phyloP scores from a whole-genome alignment of 1,140 invertebrate species.

The Conus betulinus region DNA sequence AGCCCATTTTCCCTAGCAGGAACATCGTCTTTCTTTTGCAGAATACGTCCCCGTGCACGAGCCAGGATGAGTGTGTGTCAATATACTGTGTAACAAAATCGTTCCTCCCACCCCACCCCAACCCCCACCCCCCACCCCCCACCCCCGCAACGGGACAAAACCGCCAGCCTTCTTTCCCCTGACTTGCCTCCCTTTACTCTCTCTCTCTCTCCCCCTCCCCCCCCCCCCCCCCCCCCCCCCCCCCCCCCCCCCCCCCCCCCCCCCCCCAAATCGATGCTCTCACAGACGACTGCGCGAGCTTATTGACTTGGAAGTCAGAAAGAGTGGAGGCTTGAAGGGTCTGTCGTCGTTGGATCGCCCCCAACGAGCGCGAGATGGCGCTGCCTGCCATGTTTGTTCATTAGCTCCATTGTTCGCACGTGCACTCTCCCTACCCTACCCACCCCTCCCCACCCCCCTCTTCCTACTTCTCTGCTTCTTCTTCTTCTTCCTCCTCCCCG shows the following conservation, averaged over 20 bases:
- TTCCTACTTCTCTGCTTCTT: too few relatives aligned
- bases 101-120: background rate
- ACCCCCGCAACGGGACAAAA: background rate
- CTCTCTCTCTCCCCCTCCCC: background rate
- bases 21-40: background rate
- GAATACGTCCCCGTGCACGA: background rate
- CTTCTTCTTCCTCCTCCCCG: too few relatives aligned
- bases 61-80: background rate
- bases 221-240: background rate
- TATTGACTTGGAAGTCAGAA: slow-evolving; percentile 1
- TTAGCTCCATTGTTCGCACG: slow-evolving; percentile 5
- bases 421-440: background rate
- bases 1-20: background rate
- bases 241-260: background rate
- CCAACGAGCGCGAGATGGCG: background rate
- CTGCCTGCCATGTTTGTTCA: slow-evolving; percentile 10
- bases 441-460: too few relatives aligned
- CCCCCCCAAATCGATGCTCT: background rate
- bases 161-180: background rate
- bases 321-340: background rate
- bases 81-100: background rate
- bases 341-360: background rate
- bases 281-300: background rate
- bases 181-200: background rate
- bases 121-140: background rate